A percentile compares a stretch with the other conserved stretches of the same genome.
Evolutionary conservation across 2,888 invertebrate genomes (phyloP).

Genomic region (Piscicola geometra): DNA sequence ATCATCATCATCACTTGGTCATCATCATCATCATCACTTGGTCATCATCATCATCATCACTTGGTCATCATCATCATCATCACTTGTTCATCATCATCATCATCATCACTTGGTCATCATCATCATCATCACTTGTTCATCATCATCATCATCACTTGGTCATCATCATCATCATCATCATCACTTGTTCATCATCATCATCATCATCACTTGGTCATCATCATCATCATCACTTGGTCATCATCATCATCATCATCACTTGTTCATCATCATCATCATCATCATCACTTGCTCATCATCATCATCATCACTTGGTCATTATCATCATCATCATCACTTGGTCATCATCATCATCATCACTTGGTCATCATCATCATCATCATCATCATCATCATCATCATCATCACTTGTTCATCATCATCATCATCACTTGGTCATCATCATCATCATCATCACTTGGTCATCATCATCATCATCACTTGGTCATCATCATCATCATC

Average conservation of each 20-base stretch:
- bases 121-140: too few species aligned
- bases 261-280: constrained; percentile 4
- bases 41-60: constrained; percentile 25
- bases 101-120: constrained; percentile 58
- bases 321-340: constrained; percentile 19
- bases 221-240: too few species aligned
- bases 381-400: constrained; percentile 52
- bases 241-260: constrained; percentile 52
- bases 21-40: constrained; percentile 30
- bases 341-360: too few species aligned
- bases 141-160: too few species aligned
- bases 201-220: too few species aligned
- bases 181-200: too few species aligned
- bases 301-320: constrained; percentile 11
- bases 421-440: too few species aligned
- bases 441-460: too few species aligned
- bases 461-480: constrained; percentile 24
- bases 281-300: constrained; percentile 26
- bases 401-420: too few species aligned
- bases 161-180: constrained; percentile 30
- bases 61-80: constrained; percentile 57
- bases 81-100: constrained; percentile 19
- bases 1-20: constrained; percentile 30
- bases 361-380: too few species aligned
- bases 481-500: background rate